Percentiles rank a stretch among this genome's conserved stretches.
phyloP scores from a whole-genome alignment of 2,888 invertebrate species.

The Caenorhabditis auriculariae region DNA sequence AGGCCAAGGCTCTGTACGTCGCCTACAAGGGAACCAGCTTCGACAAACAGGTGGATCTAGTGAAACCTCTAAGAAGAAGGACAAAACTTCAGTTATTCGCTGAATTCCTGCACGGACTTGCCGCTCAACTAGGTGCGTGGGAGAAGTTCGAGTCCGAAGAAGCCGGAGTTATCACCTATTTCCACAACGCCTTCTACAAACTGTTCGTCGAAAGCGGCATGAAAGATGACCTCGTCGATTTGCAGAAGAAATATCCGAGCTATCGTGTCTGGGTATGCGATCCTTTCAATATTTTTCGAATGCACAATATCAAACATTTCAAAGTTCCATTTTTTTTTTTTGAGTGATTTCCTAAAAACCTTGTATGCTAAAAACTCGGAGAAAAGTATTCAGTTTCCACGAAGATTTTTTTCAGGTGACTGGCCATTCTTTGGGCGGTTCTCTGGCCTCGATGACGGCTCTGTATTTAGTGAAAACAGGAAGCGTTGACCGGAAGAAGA shows the following conservation, averaged over 20 bases:
- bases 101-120: slow-evolving; percentile 58
- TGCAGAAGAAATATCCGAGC: slow-evolving; percentile 56
- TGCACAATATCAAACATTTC: too few species aligned
- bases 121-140: slow-evolving; percentile 62
- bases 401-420: slow-evolving; percentile 42
- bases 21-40: slow-evolving; percentile 58
- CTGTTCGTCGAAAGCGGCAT: slow-evolving; percentile 57
- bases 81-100: slow-evolving; percentile 34
- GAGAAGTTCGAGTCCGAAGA: slow-evolving; percentile 57
- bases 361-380: too few species aligned
- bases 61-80: not conserved
- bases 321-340: too few species aligned
- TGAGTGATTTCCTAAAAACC: too few species aligned
- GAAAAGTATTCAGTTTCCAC: not conserved
- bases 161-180: slow-evolving; percentile 62
- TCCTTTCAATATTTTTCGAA: too few species aligned
- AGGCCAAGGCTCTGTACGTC: slow-evolving; percentile 57
- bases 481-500: slow-evolving; percentile 46
- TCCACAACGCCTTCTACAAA: slow-evolving; percentile 54
- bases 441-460: slow-evolving; percentile 60
- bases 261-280: slow-evolving; percentile 56
- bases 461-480: slow-evolving; percentile 56
- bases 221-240: slow-evolving; percentile 55
- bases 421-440: slow-evolving; percentile 61
- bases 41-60: slow-evolving; percentile 51